phyloP scores from a whole-genome alignment of 2,113 vertebrate species.

The Theristicus caerulescens region DNA sequence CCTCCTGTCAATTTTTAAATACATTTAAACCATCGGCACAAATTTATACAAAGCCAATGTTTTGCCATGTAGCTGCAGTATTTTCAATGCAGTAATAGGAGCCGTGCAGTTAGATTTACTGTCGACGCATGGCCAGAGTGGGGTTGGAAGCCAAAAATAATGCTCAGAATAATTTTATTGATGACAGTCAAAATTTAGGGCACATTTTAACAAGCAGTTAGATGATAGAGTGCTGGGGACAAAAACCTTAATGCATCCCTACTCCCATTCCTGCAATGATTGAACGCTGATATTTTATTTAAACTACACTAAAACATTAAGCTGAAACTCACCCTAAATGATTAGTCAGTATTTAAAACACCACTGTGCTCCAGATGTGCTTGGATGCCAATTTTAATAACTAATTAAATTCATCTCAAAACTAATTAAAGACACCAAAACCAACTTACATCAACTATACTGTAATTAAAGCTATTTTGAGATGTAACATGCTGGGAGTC shows the following conservation, averaged over 20 bases:
- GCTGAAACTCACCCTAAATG: background rate
- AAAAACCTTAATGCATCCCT: background rate
- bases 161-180: background rate
- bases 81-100: background rate
- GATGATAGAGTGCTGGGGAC: background rate
- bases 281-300: background rate
- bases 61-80: background rate
- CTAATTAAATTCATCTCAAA: background rate
- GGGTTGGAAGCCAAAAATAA: background rate
- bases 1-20: background rate
- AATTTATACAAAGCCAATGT: background rate
- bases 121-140: accelerated
- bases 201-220: background rate
- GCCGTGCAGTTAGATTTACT: background rate
- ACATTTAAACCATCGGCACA: background rate
- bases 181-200: background rate
- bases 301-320: background rate
- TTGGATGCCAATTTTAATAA: background rate
- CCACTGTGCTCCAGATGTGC: background rate
- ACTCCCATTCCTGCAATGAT: background rate
- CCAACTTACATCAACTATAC: background rate
- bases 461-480: background rate
- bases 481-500: background rate
- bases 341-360: slow-evolving; percentile 6
- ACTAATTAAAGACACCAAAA: background rate